Evolutionary conservation across 1,140 invertebrate species (phyloP), one percentile per base, ranked within the genome.

Genomic region (Ctenoplectra terminalis): DNA sequence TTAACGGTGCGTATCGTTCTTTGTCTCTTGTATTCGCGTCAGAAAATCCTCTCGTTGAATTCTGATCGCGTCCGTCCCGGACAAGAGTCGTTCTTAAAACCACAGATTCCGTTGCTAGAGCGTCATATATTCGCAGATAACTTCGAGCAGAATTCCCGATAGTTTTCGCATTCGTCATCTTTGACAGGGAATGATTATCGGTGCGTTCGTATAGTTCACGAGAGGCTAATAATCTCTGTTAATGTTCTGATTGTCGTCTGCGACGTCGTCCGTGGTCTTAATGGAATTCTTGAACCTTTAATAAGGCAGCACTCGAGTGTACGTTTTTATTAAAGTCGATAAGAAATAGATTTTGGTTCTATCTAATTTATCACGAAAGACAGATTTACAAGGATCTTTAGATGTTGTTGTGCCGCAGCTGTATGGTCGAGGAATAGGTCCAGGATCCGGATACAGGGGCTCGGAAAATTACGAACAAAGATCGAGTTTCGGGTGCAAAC

Each of bases 81-180:
- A 7, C 58, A 26, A 8, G n/a, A n/a, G 15, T 75, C 34, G 58
- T 29, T 46, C 9, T 6, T 20, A n/a, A 26, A 54, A 46, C 46
- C 17, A 58, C 52, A 15, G 13, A n/a, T 58, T 48, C 20, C 0
- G 37, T 31, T 26, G 20, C 1, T 26, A 80, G 77, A 80, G 37
- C 58, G 77, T 80, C 77, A 73, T 73, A 73, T 73, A 80, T 73
- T 73, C 17, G 77, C 34, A 11, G 69, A 43, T 43, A 52, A 63
- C 23, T 73, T 61, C 29, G 11, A 34, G 54, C 15, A 7, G 26
- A 31, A 40, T 56, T 26, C 9, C 0, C 52, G 23, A 69, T 15
- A 23, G 37, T 13, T 37, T 40, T 37, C 72, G 15, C 37, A 13
- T 40, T 7, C 61, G 7, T 75, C 31, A 26, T 50, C 9, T 5